phyloP scores from a whole-genome alignment of 2,113 vertebrate genomes.

The Otus sunia region DNA sequence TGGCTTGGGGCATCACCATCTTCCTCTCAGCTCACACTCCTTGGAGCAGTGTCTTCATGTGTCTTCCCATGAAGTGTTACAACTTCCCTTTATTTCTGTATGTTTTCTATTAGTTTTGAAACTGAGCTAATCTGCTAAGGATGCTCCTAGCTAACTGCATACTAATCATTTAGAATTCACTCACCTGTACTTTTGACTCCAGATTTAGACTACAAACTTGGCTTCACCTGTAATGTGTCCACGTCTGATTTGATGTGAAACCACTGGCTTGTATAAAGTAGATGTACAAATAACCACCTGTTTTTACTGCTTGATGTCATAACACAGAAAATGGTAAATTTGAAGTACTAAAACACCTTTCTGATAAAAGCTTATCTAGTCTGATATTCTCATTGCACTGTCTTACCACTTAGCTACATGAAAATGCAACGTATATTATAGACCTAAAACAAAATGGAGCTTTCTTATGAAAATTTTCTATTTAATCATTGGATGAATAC shows the following conservation, averaged over 20 bases:
- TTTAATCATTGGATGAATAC: not conserved
- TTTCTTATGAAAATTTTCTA: not conserved
- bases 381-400: not conserved
- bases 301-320: not conserved
- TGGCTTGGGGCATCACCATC: fast-evolving
- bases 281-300: too few species aligned
- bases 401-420: not conserved
- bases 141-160: not conserved
- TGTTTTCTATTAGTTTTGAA: not conserved
- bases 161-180: not conserved
- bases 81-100: not conserved
- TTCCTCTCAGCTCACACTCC: not conserved
- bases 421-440: not conserved
- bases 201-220: not conserved
- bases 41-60: fast-evolving
- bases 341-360: not conserved
- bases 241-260: not conserved
- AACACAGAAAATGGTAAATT: not conserved
- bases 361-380: not conserved
- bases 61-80: not conserved
- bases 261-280: not conserved
- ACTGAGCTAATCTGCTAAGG: not conserved
- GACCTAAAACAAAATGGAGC: not conserved
- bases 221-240: not conserved
- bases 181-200: not conserved